Evolutionary conservation across 1,140 invertebrate genomes (phyloP).

Genomic region (Chlorops oryzae): DNA sequence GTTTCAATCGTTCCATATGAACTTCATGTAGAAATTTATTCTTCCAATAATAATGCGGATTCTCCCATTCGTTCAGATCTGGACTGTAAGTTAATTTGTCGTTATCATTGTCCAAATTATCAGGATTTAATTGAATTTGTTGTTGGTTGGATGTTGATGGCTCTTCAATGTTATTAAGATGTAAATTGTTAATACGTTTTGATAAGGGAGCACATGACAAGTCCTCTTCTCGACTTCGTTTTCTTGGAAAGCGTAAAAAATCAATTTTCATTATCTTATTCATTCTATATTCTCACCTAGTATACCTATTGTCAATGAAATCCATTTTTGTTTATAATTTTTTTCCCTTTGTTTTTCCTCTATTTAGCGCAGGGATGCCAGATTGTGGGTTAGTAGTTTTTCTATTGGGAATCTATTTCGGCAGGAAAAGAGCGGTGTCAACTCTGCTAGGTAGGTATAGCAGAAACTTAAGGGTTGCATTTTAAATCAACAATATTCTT

Average conservation of each 20-base stretch:
- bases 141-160: conserved; percentile 9
- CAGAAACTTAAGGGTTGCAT: too few relatives aligned
- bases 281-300: too few relatives aligned
- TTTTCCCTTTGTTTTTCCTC: conserved; percentile 1
- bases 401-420: not conserved
- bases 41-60: conserved; percentile 43
- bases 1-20: conserved; percentile 37
- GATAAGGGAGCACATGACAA: conserved; percentile 36
- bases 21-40: conserved; percentile 45
- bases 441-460: not conserved
- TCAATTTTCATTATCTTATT: not conserved
- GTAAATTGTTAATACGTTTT: conserved; percentile 44
- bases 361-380: not conserved
- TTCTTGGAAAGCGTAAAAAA: conserved; percentile 19
- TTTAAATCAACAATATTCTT: too few relatives aligned
- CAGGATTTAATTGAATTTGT: conserved; percentile 1
- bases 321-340: not conserved
- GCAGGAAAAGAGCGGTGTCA: not conserved
- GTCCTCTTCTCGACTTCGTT: conserved; percentile 44
- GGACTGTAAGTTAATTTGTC: conserved; percentile 27
- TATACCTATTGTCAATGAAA: too few relatives aligned
- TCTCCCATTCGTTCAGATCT: conserved; percentile 34
- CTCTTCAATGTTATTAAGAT: conserved; percentile 36
- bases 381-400: not conserved
- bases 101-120: not conserved